Conservation (phyloP, 2,797 vertebrate species). For the Picus viridis region DNA sequence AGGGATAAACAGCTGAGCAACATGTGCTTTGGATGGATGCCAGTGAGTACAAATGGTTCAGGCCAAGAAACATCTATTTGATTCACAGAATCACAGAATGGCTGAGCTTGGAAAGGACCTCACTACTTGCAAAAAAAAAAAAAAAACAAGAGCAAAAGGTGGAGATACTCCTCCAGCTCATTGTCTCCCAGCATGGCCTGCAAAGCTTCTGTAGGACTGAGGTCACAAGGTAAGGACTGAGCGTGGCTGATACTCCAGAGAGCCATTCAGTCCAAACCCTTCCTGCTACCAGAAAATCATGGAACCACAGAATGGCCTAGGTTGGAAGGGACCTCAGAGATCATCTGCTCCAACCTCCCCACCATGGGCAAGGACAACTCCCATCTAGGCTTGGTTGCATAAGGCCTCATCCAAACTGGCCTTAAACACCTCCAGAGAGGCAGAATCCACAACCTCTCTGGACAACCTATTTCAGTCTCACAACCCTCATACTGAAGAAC, state of each 20-base stretch:
- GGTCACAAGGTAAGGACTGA: not conserved
- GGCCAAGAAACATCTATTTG: not conserved
- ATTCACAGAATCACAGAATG: no score
- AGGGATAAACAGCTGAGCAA: not conserved
- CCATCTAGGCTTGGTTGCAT: no score
- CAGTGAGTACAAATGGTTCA: not conserved
- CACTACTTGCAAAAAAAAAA: not conserved
- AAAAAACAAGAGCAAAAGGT: not conserved
- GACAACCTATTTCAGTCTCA: no score
- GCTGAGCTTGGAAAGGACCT: no score
- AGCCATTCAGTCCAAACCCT: fast-evolving
- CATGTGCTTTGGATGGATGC: not conserved
- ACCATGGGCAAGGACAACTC: no score
- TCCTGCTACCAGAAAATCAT: not conserved
- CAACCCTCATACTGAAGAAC: no score
- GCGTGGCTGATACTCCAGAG: not conserved
- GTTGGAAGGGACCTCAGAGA: no score
- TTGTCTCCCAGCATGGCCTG: not conserved
- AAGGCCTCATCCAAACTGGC: no score
- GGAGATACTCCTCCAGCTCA: not conserved
- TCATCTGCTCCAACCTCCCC: no score
- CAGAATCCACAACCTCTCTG: no score
- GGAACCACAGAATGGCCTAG: no score
- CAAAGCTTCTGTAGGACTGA: not conserved
- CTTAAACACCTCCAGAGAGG: no score